Evolutionary conservation across 2,113 vertebrate species (phyloP), one percentile per base, ranked within the genome.

Genomic region (Python bivittatus): DNA sequence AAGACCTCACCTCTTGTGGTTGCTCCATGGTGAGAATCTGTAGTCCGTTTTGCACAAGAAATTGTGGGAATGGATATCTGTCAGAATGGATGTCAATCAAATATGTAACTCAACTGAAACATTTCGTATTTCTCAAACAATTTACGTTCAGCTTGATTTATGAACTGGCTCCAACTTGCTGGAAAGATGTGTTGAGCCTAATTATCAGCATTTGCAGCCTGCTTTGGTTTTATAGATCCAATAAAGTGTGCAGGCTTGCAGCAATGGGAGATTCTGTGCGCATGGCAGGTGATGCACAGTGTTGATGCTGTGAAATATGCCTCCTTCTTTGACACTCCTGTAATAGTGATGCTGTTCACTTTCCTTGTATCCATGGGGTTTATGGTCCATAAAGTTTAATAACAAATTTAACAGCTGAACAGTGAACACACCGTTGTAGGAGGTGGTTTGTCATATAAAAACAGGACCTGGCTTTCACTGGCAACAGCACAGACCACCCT

Each of bases 381-480:
- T 98, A 98, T 97, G 98, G 98, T 96, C 98, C 98, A 98, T 98
- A 98, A 98, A 98, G 97, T 98, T 98, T 98, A 98, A 98, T 98
- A 98, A 97, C 97, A 98, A 97, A 97, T 97, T 97, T 96, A 98
- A 97, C 97, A 97, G 98, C 96, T 95, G 96, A 97, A 96, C 93
- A 96, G 97, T 96, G 96, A 97, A 86, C 95, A 95, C 95, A 93
- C 85, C 54, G 95, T 95, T 95, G 96, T 91, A 90, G 93, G 94
- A 98, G 95, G 94, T 52, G 57, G 91, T 61, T 95, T 96, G 94
- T 94, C 88, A 91, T 53, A 95, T 52, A 95, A 94, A 84, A 96
- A 95, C 90, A 93, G 91, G 94, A 93, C 56, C 90, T 90, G 96
- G 93, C 92, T 94, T 97, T 97, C 94, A 94, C 60, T 42, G 92